Conservation (phyloP, 2,113 vertebrate species). For the Brachypteracias leptosomus region DNA sequence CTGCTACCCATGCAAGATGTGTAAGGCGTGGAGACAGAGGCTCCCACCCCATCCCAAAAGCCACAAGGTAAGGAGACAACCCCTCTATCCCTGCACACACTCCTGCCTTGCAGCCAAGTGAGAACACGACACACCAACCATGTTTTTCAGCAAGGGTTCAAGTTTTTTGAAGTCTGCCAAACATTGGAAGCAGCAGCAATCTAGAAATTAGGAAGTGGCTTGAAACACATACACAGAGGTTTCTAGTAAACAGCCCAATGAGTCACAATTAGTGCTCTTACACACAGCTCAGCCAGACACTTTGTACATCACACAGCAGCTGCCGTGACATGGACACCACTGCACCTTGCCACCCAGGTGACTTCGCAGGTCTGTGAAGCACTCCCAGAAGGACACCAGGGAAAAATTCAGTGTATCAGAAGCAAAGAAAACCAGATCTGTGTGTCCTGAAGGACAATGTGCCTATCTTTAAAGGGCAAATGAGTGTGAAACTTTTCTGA, state of each 20-base stretch:
- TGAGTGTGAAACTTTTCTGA: background rate
- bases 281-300: background rate
- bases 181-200: background rate
- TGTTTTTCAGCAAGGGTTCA: background rate
- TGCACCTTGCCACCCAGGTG: background rate
- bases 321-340: fast-evolving
- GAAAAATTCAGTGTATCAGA: background rate
- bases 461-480: background rate
- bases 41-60: background rate
- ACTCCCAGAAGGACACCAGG: background rate
- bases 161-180: background rate
- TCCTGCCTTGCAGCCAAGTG: background rate
- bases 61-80: background rate
- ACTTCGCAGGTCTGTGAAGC: background rate
- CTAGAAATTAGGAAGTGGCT: background rate
- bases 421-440: background rate
- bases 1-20: background rate
- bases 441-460: background rate
- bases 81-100: background rate
- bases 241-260: background rate
- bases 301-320: background rate
- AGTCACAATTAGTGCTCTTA: background rate
- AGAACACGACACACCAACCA: background rate
- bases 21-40: background rate
- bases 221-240: background rate